Conservation (phyloP, 1,140 invertebrate genomes). For the Diuraphis noxia region DNA sequence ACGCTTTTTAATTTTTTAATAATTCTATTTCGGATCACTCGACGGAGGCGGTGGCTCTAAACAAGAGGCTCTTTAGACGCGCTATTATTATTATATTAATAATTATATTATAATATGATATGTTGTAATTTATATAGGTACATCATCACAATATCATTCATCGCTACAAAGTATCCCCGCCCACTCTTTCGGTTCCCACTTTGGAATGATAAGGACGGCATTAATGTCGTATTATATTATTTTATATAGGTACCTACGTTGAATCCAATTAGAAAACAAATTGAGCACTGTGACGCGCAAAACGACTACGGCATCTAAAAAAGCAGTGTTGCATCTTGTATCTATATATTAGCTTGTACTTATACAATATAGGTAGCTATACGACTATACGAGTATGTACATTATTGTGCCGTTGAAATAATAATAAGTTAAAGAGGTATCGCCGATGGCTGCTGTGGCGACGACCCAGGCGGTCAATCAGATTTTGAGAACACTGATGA, state of each 20-base stretch:
- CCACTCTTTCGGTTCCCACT: no score
- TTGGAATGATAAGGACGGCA: not conserved
- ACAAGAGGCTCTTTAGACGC: conserved; percentile 41
- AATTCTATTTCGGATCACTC: conserved; percentile 47
- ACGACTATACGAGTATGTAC: not conserved
- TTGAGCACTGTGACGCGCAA: not conserved
- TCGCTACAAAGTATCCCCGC: not conserved
- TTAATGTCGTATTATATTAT: not conserved
- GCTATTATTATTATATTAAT: conserved; percentile 4
- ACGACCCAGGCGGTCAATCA: conserved; percentile 8
- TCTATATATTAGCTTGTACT: not conserved
- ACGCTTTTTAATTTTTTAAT: not conserved
- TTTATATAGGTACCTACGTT: not conserved
- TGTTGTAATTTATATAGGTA: not conserved
- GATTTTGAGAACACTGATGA: not conserved
- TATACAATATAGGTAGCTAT: not conserved
- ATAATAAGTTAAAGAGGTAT: conserved; percentile 3
- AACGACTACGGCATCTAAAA: not conserved
- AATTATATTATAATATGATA: not conserved
- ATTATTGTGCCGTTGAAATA: not conserved
- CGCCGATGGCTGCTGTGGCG: not conserved
- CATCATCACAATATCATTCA: not conserved
- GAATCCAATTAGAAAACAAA: not conserved
- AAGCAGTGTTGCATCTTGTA: not conserved
- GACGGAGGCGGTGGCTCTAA: not conserved